Percentiles rank a stretch among this genome's conserved stretches.
phyloP scores from a whole-genome alignment of 2,113 vertebrate species.

The Tapirus terrestris region DNA sequence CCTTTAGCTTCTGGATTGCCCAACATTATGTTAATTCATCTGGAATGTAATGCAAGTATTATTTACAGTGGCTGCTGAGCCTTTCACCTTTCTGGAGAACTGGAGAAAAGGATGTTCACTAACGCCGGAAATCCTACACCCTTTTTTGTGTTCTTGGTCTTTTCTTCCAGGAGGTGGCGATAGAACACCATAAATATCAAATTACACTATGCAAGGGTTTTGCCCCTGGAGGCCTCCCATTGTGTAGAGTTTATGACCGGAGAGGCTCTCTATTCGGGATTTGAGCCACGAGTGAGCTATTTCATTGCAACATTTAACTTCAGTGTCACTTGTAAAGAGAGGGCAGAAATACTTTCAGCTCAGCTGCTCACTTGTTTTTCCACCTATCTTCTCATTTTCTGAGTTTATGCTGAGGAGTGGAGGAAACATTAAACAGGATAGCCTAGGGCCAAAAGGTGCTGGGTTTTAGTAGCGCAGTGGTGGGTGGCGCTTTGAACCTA shows the following conservation, averaged over 20 bases:
- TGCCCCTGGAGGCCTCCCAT: neutral
- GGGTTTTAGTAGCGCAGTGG: neutral
- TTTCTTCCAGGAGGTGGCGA: conserved; percentile 86
- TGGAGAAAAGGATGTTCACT: neutral
- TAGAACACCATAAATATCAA: conserved; percentile 75
- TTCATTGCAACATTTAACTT: neutral
- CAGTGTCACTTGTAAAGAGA: neutral
- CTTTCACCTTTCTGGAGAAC: conserved; percentile 1
- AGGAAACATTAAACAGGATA: neutral
- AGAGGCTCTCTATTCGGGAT: neutral
- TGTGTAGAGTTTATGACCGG: neutral
- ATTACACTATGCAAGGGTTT: fast-evolving
- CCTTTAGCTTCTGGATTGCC: neutral
- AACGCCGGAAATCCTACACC: neutral
- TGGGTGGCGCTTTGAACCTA: neutral
- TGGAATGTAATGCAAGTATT: neutral
- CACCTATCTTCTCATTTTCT: neutral
- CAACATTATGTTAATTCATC: neutral
- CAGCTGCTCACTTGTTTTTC: neutral
- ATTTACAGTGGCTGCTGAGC: neutral
- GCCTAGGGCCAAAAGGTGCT: neutral
- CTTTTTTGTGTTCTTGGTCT: neutral
- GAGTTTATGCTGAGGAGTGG: neutral
- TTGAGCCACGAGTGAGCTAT: neutral
- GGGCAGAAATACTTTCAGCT: neutral